Evolutionary conservation across 2,113 vertebrate species (phyloP).

Genomic region (Noctilio leporinus): DNA sequence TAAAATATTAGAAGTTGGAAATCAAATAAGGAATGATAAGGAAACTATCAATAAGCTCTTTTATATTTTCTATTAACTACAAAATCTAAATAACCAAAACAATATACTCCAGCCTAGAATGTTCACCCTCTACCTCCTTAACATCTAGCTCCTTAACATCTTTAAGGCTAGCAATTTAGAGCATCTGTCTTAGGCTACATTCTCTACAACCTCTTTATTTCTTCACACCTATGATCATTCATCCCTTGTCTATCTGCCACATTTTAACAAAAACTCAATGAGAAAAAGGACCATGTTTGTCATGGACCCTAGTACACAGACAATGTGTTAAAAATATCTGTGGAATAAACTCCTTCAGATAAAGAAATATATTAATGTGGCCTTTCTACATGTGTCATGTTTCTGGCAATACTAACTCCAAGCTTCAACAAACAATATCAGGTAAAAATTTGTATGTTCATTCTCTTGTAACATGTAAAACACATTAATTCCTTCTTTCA

Average conservation of each 20-base stretch:
- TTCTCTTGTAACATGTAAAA: not conserved
- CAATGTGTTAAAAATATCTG: not conserved
- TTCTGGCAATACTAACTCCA: not conserved
- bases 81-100: not conserved
- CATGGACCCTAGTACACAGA: not conserved
- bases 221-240: not conserved
- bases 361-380: not conserved
- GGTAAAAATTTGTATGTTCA: not conserved
- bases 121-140: not conserved
- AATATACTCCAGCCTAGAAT: not conserved
- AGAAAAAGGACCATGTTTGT: not conserved
- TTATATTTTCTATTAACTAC: not conserved
- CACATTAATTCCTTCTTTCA: not conserved
- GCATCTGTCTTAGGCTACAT: not conserved
- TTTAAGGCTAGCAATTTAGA: not conserved
- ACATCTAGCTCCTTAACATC: not conserved
- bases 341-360: not conserved
- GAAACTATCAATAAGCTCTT: not conserved
- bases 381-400: not conserved
- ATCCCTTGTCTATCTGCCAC: not conserved
- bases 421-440: not conserved
- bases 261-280: not conserved
- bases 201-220: not conserved
- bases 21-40: not conserved
- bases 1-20: constrained; percentile 12